Base-by-base conservation (phyloP, 2,888 invertebrate genomes). In the Ryuthela nishihirai region DNA sequence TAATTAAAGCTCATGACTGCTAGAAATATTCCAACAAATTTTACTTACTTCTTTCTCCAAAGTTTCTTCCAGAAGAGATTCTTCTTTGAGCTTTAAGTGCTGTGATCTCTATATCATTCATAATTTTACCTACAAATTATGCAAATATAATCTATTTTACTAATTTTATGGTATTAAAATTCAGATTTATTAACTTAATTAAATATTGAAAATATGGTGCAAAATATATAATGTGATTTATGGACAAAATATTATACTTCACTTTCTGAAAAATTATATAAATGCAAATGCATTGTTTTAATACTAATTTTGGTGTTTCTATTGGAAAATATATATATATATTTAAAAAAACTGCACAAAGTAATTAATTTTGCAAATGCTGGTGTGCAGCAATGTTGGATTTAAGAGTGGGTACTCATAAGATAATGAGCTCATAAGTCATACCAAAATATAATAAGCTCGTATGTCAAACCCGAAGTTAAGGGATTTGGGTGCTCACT, bases 91-190 rank as follows among this genome's bases (percentile, higher is more conserved):
- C 48, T 34, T 59, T 59, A 32, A 59, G 52, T n/a, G 59, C 53
- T 40, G 59, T 59, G 17, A 59, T 59, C 50, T 59, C 59, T 44
- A 59, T 59, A 26, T 59, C 59, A 53, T 52, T 59, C 18, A 59
- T 59, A 40, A 59, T 59, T 53, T 59, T 59, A 18, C 53, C 59
- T 59, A 15, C 9, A 45, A 40, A 32, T 10, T 18, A 6, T 23
- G 18, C 1, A 23, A n/a, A 12, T 10, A 39, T 20, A 21, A 18
- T 6, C 17, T 35, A 35, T 35, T 35, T 35, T 35, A 35, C 17
- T 35, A 15, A 1, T 15, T 10, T 15, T 1, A 15, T 35, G n/a
- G 17, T 15, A n/a, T 15, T 6, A 15, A 35, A 35, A 7, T 35
- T 35, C 35, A 35, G n/a, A n/a, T 35, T 15, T 36, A 9, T n/a